phyloP scores from a whole-genome alignment of 2,888 invertebrate genomes.

The Amphipyra berbera region DNA sequence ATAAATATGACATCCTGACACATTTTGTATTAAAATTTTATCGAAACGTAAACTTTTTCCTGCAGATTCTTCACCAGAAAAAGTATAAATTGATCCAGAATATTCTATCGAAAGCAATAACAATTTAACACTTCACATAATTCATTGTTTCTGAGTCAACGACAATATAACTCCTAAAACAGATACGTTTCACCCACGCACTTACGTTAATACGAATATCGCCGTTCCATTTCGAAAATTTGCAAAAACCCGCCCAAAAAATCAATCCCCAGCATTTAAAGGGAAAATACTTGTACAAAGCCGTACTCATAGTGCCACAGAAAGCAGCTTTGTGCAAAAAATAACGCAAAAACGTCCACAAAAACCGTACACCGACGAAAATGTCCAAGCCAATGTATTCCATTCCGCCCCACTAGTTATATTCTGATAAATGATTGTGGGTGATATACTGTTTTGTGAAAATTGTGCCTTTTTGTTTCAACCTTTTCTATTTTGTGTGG shows the following conservation, averaged over 20 bases:
- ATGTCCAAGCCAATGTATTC: constrained; percentile 81
- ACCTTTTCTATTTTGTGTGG: constrained; percentile 53
- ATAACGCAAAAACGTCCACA: constrained; percentile 55
- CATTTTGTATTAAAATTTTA: too few relatives aligned
- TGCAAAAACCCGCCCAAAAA: constrained; percentile 17
- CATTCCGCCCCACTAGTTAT: constrained; percentile 85
- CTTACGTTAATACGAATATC: neutral
- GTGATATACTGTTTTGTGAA: constrained; percentile 73
- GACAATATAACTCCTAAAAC: neutral
- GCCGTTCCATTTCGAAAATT: neutral
- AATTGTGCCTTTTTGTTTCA: constrained; percentile 69
- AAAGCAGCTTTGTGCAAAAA: constrained; percentile 60
- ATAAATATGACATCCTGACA: too few relatives aligned
- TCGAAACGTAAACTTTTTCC: too few relatives aligned
- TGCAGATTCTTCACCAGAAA: too few relatives aligned
- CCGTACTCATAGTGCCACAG: constrained; percentile 42
- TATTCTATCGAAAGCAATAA: too few relatives aligned
- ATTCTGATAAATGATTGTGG: constrained; percentile 85
- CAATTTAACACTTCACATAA: too few relatives aligned
- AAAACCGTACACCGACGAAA: constrained; percentile 67
- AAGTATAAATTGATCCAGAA: too few relatives aligned
- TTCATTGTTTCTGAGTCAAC: too few relatives aligned
- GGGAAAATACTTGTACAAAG: constrained; percentile 43
- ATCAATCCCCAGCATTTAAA: constrained; percentile 42
- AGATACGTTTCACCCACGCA: neutral